Evolutionary conservation across 2,797 vertebrate genomes (phyloP), one percentile per base, ranked within the genome.

Genomic region (Lepus townsendii): DNA sequence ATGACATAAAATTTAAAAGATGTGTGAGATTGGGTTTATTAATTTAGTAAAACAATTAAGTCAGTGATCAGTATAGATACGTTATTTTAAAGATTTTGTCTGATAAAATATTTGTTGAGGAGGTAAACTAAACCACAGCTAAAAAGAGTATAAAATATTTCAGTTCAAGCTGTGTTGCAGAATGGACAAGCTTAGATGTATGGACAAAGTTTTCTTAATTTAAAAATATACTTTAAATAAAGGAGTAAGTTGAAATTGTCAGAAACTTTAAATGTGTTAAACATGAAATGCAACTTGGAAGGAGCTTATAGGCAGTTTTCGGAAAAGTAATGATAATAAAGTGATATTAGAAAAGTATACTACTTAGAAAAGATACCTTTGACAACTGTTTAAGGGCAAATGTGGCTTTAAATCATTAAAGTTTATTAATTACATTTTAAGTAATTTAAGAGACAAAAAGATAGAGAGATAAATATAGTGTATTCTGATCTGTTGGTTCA

Each of bases 1-100:
- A 30, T 30, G 7, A 76, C 90, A 80, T 50, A 17, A 88, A 80
- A 91, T 62, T 93, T 14, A 88, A 30, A 87, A 76, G n/a, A 82
- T 7, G 54, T 10, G 12, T 30, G 32, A 62, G 42, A 9, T 83
- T 68, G 83, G 14, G 4, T 83, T 78, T 87, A 71, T 60, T 32
- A 88, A 26, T 5, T 77, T 94, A 66, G 47, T 11, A 78, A 75
- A 84, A n/a, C 66, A 79, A 79, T 47, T 24, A 80, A 77, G 47
- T 87, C 35, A 60, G 14, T 35, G 20, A 65, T 60, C 35, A 69
- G 72, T 62, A 30, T 3, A 47, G 11, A 2, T 76, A 89, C 80
- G 13, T 86, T 78, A 73, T 62, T 54, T 32, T 7, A 52, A 89
- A 92, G 30, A 30, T 66, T 72, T 80, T 73, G 12, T 14, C n/a